Conservation (phyloP, 2,113 vertebrate genomes). For the Sorex araneus region DNA sequence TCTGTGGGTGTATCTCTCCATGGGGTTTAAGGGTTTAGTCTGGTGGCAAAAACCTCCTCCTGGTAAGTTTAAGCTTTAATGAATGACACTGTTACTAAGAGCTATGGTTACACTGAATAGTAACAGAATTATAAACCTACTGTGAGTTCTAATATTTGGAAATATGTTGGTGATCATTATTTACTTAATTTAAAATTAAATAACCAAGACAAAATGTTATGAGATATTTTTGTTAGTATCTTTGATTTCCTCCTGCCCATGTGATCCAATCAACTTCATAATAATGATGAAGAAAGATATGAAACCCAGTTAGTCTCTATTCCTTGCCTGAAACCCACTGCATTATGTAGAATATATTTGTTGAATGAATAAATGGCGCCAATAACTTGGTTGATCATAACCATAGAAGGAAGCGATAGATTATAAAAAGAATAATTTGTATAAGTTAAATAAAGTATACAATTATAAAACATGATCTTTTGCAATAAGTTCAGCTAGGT, state of each 20-base stretch:
- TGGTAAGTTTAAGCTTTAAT: conserved; percentile 14
- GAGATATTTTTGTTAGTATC: not conserved
- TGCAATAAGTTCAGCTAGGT: not conserved
- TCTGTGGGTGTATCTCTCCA: not conserved
- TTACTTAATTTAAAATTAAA: conserved; percentile 10
- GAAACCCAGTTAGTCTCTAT: not conserved
- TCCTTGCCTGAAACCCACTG: not conserved
- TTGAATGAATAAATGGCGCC: not conserved
- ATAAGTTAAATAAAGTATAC: not conserved
- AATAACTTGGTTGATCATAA: conserved; percentile 22
- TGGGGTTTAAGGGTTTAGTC: not conserved
- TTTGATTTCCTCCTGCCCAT: not conserved
- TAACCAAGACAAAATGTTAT: not conserved
- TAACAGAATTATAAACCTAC: not conserved
- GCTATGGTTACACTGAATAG: not conserved
- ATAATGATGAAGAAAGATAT: not conserved
- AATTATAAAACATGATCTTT: conserved; percentile 7
- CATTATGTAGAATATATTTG: not conserved
- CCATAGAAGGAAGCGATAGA: not conserved
- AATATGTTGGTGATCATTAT: not conserved
- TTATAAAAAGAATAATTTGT: not conserved
- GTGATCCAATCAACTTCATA: not conserved
- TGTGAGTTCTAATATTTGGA: not conserved
- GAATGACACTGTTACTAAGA: not conserved
- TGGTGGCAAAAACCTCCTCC: not conserved